Conservation (phyloP, 92 coral and sea anemone genomes). For the Virgularia gustaviana region DNA sequence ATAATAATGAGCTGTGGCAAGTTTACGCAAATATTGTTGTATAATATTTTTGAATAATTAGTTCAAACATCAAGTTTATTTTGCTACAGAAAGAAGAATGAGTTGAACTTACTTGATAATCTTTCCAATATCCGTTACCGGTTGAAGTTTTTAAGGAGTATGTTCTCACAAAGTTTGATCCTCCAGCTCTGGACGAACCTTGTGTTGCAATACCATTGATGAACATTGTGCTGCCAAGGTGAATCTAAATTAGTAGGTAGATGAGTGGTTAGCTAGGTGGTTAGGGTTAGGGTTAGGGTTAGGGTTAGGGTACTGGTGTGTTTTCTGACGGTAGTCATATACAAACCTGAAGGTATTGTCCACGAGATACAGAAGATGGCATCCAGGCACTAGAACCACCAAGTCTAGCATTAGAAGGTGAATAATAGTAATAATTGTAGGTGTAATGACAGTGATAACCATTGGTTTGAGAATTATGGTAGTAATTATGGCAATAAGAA, state of each 20-base stretch:
- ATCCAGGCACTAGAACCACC: slow-evolving; percentile 35
- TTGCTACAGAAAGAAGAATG: background rate
- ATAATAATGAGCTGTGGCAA: no score
- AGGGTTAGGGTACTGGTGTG: background rate
- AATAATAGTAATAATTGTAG: background rate
- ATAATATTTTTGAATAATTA: background rate
- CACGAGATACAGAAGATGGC: background rate
- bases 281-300: background rate
- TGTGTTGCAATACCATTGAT: slow-evolving; percentile 31
- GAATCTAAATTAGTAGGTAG: background rate
- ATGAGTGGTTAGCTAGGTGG: background rate
- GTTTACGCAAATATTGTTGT: background rate
- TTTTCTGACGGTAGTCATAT: background rate
- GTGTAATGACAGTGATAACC: background rate
- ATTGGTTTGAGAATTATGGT: no score
- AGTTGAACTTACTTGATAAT: background rate
- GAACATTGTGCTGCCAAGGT: background rate
- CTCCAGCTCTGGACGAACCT: slow-evolving; percentile 14
- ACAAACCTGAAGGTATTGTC: slow-evolving; percentile 19
- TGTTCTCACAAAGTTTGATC: slow-evolving; percentile 21
- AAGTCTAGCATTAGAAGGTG: background rate
- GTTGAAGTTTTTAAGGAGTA: slow-evolving; percentile 1
- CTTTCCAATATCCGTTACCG: background rate
- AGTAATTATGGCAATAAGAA: no score
- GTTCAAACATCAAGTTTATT: background rate